A percentile compares a stretch with the other conserved stretches of the same genome.
Evolutionary conservation across 2,888 invertebrate species (phyloP).

Genomic region (Axea sp.): DNA sequence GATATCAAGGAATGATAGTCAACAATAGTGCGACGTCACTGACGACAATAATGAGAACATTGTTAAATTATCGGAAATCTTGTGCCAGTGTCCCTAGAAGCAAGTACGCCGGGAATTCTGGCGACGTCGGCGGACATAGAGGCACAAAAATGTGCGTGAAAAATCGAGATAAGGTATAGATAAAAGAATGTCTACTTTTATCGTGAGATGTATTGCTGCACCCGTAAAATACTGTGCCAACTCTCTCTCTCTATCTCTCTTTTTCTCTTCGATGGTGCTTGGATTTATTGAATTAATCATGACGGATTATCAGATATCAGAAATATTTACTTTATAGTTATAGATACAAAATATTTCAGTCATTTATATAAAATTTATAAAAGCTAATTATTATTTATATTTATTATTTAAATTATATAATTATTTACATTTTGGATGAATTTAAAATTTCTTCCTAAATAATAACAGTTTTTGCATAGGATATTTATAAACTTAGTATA

Average conservation of each 20-base stretch:
- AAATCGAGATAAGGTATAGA: conserved; percentile 57
- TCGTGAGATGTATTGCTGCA: conserved; percentile 53
- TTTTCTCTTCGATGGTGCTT: conserved; percentile 53
- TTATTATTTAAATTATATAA: conserved; percentile 8
- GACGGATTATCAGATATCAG: conserved; percentile 49
- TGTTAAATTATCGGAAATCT: conserved; percentile 68
- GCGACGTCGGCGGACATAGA: conserved; percentile 55
- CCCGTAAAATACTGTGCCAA: conserved; percentile 54
- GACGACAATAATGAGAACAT: conserved; percentile 66
- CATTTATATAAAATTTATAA: conserved; percentile 39
- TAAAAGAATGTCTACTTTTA: conserved; percentile 43
- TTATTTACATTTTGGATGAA: too few relatives aligned
- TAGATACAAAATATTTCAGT: conserved; percentile 53
- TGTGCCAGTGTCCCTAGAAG: conserved; percentile 51
- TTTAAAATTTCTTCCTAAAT: too few relatives aligned
- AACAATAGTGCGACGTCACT: conserved; percentile 34
- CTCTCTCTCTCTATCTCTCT: too few relatives aligned
- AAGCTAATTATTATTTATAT: conserved; percentile 20
- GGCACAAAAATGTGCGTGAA: conserved; percentile 44
- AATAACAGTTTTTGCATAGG: too few relatives aligned
- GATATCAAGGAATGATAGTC: conserved; percentile 40
- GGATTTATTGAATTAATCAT: conserved; percentile 53
- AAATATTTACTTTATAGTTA: conserved; percentile 53
- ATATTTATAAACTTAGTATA: too few relatives aligned
- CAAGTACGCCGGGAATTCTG: conserved; percentile 65